Base-by-base conservation (phyloP, 2,888 invertebrate species). In the Athalia rosae region DNA sequence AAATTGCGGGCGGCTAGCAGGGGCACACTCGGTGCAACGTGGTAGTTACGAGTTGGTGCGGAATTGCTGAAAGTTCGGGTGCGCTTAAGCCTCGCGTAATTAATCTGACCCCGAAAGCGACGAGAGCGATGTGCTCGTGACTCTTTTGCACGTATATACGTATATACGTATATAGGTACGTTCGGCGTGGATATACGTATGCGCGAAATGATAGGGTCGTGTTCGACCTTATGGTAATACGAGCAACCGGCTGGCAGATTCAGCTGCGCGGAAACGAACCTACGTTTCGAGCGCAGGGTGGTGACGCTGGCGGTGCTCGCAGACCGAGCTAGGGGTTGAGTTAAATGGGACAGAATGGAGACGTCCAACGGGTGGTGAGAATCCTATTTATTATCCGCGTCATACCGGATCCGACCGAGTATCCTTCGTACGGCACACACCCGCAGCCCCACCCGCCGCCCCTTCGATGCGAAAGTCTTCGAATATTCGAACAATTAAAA, bases 261-360 rank as follows among this genome's bases (percentile, higher is more conserved):
- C 74, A 74, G 74, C 74, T 74, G 74, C 74, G 74, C 61, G 74
- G 74, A 74, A 74, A 50, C 48, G 50, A 41, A 74, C 71, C 71
- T 71, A 74, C 74, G 74, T 62, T 62, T 41, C 28, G 61, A 15
- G 74, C 61, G 61, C 9, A 9, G 9, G 7, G 41, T 11, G 64
- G 11, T 15, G 15, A 15, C 61, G 61, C 15, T 15, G 8, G 61
- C 61, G 45, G 13, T 71, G 43, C 58, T 13, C 48, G 41, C 45
- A 28, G 28, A 28, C 28, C 28, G 28, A 28, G 45, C 58, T 56
- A 71, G 71, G 71, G 71, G 56, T 71, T 11, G 58, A 71, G 71
- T 71, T 74, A 61, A 74, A 74, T 74, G 74, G 74, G 74, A 74
- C 74, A 74, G 62, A 74, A 74, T 48, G 74, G 48, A 48, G 47